A percentile compares a stretch with the other conserved stretches of the same genome.
phyloP scores from a whole-genome alignment of 2,797 vertebrate species.

The Tolypeutes matacus region DNA sequence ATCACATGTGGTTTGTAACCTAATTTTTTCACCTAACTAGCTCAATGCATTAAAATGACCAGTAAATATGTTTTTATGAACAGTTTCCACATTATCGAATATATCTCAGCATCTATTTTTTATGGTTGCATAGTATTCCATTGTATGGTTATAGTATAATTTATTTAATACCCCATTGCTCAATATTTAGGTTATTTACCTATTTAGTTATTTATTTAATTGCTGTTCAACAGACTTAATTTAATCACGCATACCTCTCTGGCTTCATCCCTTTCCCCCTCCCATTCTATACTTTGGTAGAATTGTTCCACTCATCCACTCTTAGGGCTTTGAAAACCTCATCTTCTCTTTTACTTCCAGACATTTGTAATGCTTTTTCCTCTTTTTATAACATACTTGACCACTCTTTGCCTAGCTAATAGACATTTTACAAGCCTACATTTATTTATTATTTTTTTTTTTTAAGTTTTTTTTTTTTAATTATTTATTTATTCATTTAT shows the following conservation, averaged over 20 bases:
- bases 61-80: neutral
- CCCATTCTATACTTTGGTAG: neutral
- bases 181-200: neutral
- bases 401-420: neutral
- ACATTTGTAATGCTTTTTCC: neutral
- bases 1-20: neutral
- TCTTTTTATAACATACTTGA: neutral
- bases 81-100: neutral
- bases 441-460: too few relatives aligned
- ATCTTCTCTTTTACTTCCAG: constrained; percentile 11
- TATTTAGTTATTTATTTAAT: neutral
- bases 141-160: neutral
- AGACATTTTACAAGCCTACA: neutral
- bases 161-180: neutral
- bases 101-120: constrained; percentile 28
- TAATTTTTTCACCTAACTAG: neutral
- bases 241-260: neutral
- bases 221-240: neutral
- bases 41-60: neutral
- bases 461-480: too few relatives aligned
- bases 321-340: constrained; percentile 2
- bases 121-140: neutral
- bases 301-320: neutral
- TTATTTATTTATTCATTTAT: too few relatives aligned
- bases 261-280: neutral